phyloP scores from a whole-genome alignment of 2,113 vertebrate genomes.

The Todiramphus saurophagus region DNA sequence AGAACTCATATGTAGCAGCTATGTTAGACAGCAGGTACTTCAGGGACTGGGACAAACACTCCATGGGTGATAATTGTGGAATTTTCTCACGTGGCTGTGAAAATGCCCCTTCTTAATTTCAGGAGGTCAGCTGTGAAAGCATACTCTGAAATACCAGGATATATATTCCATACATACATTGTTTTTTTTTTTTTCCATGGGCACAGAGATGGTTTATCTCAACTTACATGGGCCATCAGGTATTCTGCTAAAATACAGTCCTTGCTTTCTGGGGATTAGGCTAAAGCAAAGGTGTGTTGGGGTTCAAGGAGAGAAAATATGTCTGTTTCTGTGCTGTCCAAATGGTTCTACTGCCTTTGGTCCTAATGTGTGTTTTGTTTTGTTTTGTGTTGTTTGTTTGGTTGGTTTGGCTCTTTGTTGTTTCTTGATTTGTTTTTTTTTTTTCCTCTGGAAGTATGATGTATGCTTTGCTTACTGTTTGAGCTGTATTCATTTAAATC shows the following conservation, averaged over 20 bases:
- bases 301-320: neutral
- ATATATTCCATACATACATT: neutral
- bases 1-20: accelerated
- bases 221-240: neutral
- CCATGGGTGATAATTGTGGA: neutral
- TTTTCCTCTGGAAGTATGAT: neutral
- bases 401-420: neutral
- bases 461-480: neutral
- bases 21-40: neutral
- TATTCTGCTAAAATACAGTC: neutral
- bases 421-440: neutral
- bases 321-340: neutral
- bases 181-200: neutral
- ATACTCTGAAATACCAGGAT: neutral
- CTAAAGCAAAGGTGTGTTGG: neutral
- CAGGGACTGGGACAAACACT: neutral
- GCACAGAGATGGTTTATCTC: neutral
- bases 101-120: neutral
- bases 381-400: too few relatives aligned
- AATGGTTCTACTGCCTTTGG: neutral
- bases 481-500: neutral
- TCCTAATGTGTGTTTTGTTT: neutral
- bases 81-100: neutral
- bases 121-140: neutral
- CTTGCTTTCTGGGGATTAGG: neutral